Base-by-base conservation (phyloP, 1,140 invertebrate species). In the Pinna nobilis region DNA sequence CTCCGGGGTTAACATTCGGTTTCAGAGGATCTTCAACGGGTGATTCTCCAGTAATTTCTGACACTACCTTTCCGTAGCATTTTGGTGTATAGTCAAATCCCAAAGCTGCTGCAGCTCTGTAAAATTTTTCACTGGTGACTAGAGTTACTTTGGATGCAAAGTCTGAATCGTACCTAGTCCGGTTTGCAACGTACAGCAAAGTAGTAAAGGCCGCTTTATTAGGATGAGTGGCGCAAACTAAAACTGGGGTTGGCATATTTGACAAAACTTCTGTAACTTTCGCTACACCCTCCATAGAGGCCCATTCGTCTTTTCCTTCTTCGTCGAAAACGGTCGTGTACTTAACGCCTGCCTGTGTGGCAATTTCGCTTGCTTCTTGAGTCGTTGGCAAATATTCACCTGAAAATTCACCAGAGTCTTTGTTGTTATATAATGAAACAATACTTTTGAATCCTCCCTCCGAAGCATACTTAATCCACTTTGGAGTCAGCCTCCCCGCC, bases 391-490 rank as follows among this genome's bases (percentile, higher is more conserved):
- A 51, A 57, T 67, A 57, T 41, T 84, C 83, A 1, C 78, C 78
- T 4, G 82, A 83, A 64, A 80, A 81, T 41, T 61, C 63, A 1
- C 76, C 75, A 15, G 51, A 44, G 11, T 82, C 76, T 23, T 76
- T 63, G 6, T 80, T 75, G 9, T 78, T 65, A 65, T 81, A 84
- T 47, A 86, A 47, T 0, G 84, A 86, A 6, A 86, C 44, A 50
- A 86, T 71, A 50, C 79, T 83, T 67, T 80, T 76, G 51, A 86
- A 86, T 11, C 84, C 84, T 9, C 75, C 79, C 3, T 86, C 84
- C 25, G 72, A 51, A 18, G 81, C 81, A 63, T 85, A 85, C 69
- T 86, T 84, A 33, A 86, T 78, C 53, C 85, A 82, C 28, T 81
- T 57, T 37, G 78, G 79, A n/a, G 83, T 77, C n/a, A 83, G 67